phyloP scores from a whole-genome alignment of 2,113 vertebrate species.

The Hippopotamus amphibius region DNA sequence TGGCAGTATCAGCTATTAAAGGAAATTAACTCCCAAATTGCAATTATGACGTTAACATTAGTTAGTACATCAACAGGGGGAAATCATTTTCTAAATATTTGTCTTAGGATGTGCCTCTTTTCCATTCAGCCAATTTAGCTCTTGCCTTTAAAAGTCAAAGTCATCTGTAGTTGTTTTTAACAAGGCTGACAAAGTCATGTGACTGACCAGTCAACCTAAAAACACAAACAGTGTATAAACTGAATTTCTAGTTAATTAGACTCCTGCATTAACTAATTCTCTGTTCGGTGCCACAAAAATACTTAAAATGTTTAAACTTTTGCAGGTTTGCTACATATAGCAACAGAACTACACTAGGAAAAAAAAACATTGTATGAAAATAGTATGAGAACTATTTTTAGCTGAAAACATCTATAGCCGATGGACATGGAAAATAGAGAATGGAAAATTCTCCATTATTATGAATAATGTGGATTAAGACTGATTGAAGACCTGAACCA shows the following conservation, averaged over 20 bases:
- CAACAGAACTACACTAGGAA: background rate
- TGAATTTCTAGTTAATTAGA: background rate
- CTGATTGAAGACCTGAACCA: background rate
- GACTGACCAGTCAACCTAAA: background rate
- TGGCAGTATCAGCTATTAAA: slow-evolving; percentile 63
- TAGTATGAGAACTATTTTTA: background rate
- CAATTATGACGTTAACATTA: slow-evolving; percentile 63
- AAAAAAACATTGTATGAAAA: background rate
- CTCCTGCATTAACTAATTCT: slow-evolving; percentile 24
- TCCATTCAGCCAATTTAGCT: background rate
- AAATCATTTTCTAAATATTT: slow-evolving; percentile 53
- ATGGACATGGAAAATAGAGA: background rate
- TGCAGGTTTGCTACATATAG: background rate
- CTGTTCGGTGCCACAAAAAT: background rate
- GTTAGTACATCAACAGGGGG: slow-evolving; percentile 12
- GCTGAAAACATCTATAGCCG: background rate
- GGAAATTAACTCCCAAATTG: slow-evolving; percentile 63
- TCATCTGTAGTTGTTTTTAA: slow-evolving; percentile 7
- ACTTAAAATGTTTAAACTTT: background rate
- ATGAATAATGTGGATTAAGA: background rate
- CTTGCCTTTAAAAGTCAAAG: slow-evolving; percentile 10
- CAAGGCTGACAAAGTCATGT: background rate
- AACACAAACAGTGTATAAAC: background rate
- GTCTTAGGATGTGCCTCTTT: slow-evolving; percentile 15
- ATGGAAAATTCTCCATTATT: background rate